Evolutionary conservation across 2,113 vertebrate genomes (phyloP).

Genomic region (Erythrolamprus reginae): DNA sequence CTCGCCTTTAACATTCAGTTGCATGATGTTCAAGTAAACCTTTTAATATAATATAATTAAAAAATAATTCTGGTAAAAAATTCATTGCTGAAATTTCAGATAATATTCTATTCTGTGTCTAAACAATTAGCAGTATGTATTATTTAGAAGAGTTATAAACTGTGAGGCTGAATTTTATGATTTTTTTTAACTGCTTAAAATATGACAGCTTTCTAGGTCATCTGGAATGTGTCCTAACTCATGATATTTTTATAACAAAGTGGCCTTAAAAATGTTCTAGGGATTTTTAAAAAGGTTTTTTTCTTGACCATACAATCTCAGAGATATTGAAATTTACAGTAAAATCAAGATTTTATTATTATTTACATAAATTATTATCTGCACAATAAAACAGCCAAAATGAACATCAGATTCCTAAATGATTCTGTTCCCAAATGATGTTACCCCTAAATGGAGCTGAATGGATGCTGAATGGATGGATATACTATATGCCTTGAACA

Average conservation of each 20-base stretch:
- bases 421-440: not conserved
- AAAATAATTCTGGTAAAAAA: not conserved
- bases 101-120: not conserved
- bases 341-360: not conserved
- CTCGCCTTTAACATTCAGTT: not conserved
- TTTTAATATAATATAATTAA: not conserved
- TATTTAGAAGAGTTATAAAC: not conserved
- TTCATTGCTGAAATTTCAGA: not conserved
- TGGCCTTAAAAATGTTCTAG: not conserved
- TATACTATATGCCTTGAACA: not conserved
- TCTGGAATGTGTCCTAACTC: not conserved
- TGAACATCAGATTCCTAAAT: not conserved
- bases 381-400: not conserved
- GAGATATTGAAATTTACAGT: not conserved
- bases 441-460: not conserved
- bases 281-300: not conserved
- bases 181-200: not conserved
- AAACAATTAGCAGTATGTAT: not conserved
- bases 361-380: not conserved
- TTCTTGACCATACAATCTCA: not conserved
- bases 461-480: not conserved
- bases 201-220: not conserved
- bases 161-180: not conserved
- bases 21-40: not conserved
- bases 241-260: constrained; percentile 4